Conservation (phyloP, 2,888 invertebrate genomes). For the Oxycera nigricornis region DNA sequence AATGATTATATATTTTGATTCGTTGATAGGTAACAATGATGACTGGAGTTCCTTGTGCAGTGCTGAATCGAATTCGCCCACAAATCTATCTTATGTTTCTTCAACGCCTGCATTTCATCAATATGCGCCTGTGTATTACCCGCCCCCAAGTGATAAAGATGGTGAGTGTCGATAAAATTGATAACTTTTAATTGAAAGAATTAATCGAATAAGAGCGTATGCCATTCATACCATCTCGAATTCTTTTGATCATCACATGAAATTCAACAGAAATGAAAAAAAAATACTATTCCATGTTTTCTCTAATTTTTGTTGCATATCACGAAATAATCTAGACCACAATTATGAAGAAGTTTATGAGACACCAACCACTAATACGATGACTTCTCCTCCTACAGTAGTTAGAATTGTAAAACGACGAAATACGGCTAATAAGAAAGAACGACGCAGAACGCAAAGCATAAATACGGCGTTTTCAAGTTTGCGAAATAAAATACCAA, state of each 20-base stretch:
- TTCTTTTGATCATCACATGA: too few species aligned
- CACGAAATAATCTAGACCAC: conserved; percentile 51
- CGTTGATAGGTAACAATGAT: conserved; percentile 41
- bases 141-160: conserved; percentile 41
- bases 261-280: too few species aligned
- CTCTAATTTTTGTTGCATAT: conserved; percentile 11
- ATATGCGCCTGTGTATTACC: conserved; percentile 47
- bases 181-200: too few species aligned
- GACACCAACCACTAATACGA: conserved; percentile 52
- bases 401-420: conserved; percentile 76
- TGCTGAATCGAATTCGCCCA: conserved; percentile 45
- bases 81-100: conserved; percentile 42
- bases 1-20: too few species aligned
- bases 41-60: conserved; percentile 47
- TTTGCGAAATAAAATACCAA: conserved; percentile 91
- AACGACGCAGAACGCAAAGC: conserved; percentile 87
- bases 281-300: not conserved
- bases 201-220: too few species aligned
- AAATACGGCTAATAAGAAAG: conserved; percentile 94
- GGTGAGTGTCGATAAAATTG: conserved; percentile 37
- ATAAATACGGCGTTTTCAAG: conserved; percentile 96
- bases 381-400: conserved; percentile 58
- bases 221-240: too few species aligned
- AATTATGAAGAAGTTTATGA: conserved; percentile 53
- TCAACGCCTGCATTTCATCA: conserved; percentile 45